phyloP scores from a whole-genome alignment of 2,888 invertebrate species.

The Neoitamus cyanurus region DNA sequence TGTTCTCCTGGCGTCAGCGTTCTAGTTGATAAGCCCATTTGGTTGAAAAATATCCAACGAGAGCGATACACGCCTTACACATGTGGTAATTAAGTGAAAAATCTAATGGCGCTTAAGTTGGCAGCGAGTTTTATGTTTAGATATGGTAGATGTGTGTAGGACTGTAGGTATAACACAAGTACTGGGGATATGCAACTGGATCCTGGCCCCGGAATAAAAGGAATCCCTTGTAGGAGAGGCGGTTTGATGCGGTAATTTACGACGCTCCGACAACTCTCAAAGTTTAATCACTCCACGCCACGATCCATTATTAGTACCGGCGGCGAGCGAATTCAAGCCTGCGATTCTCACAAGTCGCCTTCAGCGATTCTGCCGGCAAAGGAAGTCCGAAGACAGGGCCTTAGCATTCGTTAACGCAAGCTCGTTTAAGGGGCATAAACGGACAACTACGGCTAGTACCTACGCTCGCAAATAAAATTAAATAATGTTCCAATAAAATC shows the following conservation, averaged over 20 bases:
- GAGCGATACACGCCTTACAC: neutral
- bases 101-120: neutral
- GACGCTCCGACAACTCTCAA: neutral
- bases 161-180: no score
- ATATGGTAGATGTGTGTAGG: no score
- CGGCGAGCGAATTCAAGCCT: neutral
- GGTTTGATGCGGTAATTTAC: constrained; percentile 34
- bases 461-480: constrained; percentile 43
- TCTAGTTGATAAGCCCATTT: neutral
- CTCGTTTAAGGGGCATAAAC: neutral
- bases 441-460: constrained; percentile 9
- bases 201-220: neutral
- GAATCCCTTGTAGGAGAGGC: neutral
- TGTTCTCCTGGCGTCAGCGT: neutral
- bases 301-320: constrained; percentile 6
- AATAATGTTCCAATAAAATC: constrained; percentile 49
- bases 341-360: neutral
- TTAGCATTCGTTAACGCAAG: neutral
- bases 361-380: neutral
- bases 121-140: neutral
- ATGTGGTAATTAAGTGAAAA: neutral
- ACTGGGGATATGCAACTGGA: neutral
- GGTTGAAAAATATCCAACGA: neutral
- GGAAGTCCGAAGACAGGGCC: neutral
- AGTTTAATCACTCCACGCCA: constrained; percentile 14